A percentile compares a stretch with the other conserved stretches of the same genome.
These are phyloP conservation scores for Sebastes oblongus DNA, from an alignment of 2,797 vertebrate genomes.

Conservation along the genomic window DNA sequence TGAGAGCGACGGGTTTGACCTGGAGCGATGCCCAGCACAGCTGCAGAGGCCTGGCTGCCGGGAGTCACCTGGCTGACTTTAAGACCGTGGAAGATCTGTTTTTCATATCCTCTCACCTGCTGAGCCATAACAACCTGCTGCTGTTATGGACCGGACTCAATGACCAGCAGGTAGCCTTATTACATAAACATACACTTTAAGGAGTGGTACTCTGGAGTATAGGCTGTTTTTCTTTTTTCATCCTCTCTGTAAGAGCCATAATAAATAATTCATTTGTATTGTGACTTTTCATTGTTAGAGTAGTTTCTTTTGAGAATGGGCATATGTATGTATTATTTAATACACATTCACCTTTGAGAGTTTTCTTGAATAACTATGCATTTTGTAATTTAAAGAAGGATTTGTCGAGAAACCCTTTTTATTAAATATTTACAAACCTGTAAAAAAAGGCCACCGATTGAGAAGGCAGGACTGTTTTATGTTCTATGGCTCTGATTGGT, in stretches of 20 bases:
- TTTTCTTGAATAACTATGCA: not conserved
- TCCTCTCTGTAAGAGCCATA: not conserved
- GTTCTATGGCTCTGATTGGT: not conserved
- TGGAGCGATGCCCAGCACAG: constrained; percentile 80
- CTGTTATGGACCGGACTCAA: constrained; percentile 89
- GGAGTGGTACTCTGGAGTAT: not conserved
- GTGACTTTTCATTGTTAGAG: not conserved
- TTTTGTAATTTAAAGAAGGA: not conserved
- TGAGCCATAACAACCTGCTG: constrained; percentile 76
- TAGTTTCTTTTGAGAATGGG: not conserved
- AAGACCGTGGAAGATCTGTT: constrained; percentile 79
- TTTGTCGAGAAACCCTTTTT: not conserved
- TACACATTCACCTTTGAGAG: not conserved
- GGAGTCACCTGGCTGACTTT: constrained; percentile 84
- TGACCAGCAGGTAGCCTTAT: constrained; percentile 80
- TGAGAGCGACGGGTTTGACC: constrained; percentile 69
- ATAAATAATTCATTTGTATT: not conserved
- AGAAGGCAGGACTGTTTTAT: not conserved
- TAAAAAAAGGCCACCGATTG: not conserved
- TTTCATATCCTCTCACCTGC: constrained; percentile 82
- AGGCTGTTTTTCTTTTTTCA: not conserved
- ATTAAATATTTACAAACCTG: not conserved
- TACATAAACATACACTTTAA: not conserved
- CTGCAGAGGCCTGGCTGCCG: constrained; percentile 71
- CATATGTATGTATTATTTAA: not conserved